Evolutionary conservation across 2,113 vertebrate species (phyloP).

Genomic region (Tachuris rubrigastra): DNA sequence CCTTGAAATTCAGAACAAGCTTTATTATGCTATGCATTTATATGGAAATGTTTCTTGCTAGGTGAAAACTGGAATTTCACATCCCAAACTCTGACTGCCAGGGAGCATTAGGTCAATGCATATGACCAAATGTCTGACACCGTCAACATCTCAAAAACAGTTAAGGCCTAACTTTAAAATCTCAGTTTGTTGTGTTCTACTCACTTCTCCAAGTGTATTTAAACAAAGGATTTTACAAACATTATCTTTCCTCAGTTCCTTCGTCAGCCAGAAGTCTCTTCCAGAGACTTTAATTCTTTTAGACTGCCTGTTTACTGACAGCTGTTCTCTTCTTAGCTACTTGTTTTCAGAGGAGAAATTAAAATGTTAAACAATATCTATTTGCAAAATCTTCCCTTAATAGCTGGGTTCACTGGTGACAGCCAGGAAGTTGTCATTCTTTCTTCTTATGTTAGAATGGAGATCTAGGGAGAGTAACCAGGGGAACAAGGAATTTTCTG

Average conservation of each 20-base stretch:
- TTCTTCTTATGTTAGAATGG: background rate
- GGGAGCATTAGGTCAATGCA: background rate
- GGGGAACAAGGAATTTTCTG: constrained; percentile 1
- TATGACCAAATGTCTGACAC: background rate
- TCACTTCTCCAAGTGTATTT: background rate
- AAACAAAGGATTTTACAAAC: background rate
- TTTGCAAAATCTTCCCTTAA: background rate
- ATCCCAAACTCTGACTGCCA: background rate
- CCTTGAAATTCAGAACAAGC: background rate
- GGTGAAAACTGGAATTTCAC: background rate
- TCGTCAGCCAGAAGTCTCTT: background rate
- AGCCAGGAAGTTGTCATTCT: background rate
- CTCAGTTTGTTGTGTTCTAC: background rate
- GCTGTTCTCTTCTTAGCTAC: background rate
- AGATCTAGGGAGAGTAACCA: background rate
- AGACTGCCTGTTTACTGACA: background rate
- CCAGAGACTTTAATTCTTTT: background rate
- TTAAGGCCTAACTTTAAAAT: background rate
- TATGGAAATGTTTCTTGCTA: background rate
- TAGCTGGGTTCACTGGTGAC: background rate
- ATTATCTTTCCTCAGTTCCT: background rate
- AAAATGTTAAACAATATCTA: background rate
- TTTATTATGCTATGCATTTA: background rate
- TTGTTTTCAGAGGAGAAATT: background rate
- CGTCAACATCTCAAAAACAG: background rate